Conservation (phyloP, 2,888 invertebrate species). For the Odontocerum albicorne region DNA sequence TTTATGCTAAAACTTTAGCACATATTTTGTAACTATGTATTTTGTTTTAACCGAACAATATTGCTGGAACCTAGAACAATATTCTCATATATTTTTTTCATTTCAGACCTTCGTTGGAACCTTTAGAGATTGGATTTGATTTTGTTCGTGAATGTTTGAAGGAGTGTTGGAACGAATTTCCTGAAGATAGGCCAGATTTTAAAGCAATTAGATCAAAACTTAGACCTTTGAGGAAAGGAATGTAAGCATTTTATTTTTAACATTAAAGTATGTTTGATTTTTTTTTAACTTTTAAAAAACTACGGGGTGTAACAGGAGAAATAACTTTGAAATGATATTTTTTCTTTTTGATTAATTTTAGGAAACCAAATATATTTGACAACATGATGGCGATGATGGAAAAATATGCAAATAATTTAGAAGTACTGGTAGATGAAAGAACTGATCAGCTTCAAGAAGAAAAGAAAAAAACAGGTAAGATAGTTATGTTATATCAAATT, state of each 20-base stretch:
- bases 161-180: conserved; percentile 87
- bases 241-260: conserved; percentile 60
- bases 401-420: conserved; percentile 93
- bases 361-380: conserved; percentile 95
- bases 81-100: conserved; percentile 3
- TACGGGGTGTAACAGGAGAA: not conserved
- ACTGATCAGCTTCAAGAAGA: conserved; percentile 93
- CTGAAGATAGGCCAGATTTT: conserved; percentile 82
- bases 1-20: too few relatives aligned
- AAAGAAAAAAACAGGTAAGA: conserved; percentile 88
- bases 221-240: conserved; percentile 82
- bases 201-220: conserved; percentile 76
- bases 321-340: not conserved
- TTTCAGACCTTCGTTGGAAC: conserved; percentile 74
- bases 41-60: not conserved
- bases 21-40: not conserved
- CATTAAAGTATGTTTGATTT: too few relatives aligned
- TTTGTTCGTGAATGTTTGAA: conserved; percentile 81
- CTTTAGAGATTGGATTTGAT: conserved; percentile 79
- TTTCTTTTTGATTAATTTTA: conserved; percentile 42
- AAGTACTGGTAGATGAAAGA: conserved; percentile 89
- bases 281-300: too few relatives aligned
- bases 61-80: not conserved
- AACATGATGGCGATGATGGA: conserved; percentile 99
- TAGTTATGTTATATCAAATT: not conserved